Evolutionary conservation across 1,140 invertebrate genomes (phyloP).

Genomic region (Bombus difficillimus): DNA sequence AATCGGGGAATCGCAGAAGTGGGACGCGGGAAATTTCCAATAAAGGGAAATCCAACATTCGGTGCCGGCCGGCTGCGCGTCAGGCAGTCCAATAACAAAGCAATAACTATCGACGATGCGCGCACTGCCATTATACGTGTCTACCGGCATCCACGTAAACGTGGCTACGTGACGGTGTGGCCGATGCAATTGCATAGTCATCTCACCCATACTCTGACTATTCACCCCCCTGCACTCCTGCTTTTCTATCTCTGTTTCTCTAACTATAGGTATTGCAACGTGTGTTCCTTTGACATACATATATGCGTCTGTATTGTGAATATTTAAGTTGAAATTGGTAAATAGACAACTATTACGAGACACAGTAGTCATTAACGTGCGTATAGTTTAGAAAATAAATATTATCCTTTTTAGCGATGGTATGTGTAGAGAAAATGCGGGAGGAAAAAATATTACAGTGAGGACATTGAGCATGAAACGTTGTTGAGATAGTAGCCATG

Average conservation of each 20-base stretch:
- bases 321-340: constrained; percentile 56
- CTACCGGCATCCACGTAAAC: constrained; percentile 52
- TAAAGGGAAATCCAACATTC: constrained; percentile 67
- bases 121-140: constrained; percentile 59
- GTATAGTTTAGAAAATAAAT: neutral
- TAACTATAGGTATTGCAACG: constrained; percentile 37
- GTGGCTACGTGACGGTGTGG: constrained; percentile 43
- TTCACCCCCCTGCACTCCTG: neutral
- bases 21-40: constrained; percentile 67
- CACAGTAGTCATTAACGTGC: neutral
- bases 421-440: neutral
- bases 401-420: neutral
- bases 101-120: constrained; percentile 68
- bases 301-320: constrained; percentile 48
- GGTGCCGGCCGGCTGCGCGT: constrained; percentile 40
- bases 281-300: constrained; percentile 29
- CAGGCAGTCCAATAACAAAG: constrained; percentile 65
- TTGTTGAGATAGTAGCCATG: too few species aligned
- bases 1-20: constrained; percentile 63
- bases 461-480: too few species aligned
- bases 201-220: neutral
- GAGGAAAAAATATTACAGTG: too few species aligned
- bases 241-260: neutral
- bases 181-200: constrained; percentile 53
- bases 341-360: constrained; percentile 22